Percentiles rank a stretch among this genome's conserved stretches.
These are phyloP conservation scores for Epistrophella euchroma DNA, from an alignment of 2,888 invertebrate genomes.

Conservation along the genomic window DNA sequence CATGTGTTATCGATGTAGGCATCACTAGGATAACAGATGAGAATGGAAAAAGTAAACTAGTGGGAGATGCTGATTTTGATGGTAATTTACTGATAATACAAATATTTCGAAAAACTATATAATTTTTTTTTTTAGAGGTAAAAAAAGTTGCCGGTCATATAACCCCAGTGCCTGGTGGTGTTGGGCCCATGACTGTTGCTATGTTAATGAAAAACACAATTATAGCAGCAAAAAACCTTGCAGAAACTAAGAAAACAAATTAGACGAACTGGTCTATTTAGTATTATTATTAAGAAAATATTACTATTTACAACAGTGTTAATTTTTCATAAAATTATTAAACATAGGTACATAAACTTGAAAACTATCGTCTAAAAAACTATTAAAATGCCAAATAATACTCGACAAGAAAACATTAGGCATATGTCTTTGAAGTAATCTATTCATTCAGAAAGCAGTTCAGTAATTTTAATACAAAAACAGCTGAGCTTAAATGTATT, in stretches of 20 bases:
- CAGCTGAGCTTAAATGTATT: no score
- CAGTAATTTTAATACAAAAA: no score
- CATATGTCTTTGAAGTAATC: no score
- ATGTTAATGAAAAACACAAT: conserved; percentile 97
- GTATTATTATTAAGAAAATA: not conserved
- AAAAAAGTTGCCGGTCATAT: conserved; percentile 92
- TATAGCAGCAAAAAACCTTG: conserved; percentile 87
- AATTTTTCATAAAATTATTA: no score
- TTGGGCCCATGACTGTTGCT: conserved; percentile 97
- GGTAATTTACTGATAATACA: conserved; percentile 83
- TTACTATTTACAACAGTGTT: no score
- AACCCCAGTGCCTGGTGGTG: conserved; percentile 96
- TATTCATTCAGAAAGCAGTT: no score
- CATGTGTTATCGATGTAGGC: conserved; percentile 95
- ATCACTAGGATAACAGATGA: conserved; percentile 89
- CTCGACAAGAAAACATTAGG: no score
- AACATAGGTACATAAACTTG: not conserved
- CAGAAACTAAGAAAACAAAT: conserved; percentile 55
- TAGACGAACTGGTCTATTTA: not conserved
- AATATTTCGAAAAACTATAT: conserved; percentile 76
- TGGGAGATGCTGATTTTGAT: conserved; percentile 96
- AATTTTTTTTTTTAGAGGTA: conserved; percentile 85
- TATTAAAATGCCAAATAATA: no score
- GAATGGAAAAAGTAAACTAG: conserved; percentile 89
- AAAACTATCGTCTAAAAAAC: no score